Conservation (phyloP, 2,797 vertebrate species). For the Syngnathus rostellatus region DNA sequence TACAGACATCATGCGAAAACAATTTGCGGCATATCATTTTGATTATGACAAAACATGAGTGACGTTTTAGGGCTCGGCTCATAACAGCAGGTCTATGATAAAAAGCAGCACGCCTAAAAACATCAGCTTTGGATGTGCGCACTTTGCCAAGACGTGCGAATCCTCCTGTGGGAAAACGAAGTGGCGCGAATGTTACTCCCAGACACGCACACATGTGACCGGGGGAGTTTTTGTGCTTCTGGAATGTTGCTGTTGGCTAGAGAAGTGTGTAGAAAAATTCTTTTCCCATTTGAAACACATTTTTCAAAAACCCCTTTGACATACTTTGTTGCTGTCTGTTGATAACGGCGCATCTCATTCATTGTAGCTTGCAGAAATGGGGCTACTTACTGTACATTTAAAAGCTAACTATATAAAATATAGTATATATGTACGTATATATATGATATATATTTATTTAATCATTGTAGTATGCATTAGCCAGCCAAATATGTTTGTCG, state of each 20-base stretch:
- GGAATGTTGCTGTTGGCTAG: constrained; percentile 50
- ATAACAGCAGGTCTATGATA: neutral
- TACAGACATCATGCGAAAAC: neutral
- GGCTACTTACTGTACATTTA: neutral
- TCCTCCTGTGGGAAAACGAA: constrained; percentile 15
- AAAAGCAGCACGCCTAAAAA: constrained; percentile 7
- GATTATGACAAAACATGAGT: neutral
- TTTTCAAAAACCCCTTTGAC: neutral
- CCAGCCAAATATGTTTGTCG: neutral
- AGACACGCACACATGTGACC: constrained; percentile 36
- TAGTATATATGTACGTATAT: too few relatives aligned
- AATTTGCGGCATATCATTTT: neutral
- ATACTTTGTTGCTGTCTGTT: neutral
- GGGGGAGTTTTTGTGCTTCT: constrained; percentile 41
- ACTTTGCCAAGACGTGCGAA: constrained; percentile 7
- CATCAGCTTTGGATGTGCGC: constrained; percentile 11
- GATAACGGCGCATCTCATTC: neutral
- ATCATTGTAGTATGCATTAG: neutral
- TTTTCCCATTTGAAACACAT: neutral
- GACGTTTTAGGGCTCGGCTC: neutral
- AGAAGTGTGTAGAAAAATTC: constrained; percentile 20
- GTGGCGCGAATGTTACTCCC: constrained; percentile 39
- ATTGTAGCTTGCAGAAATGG: neutral
- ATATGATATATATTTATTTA: neutral
- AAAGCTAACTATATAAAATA: neutral